Base-by-base conservation (phyloP, 2,113 vertebrate species). In the Muscicapa adusta region DNA sequence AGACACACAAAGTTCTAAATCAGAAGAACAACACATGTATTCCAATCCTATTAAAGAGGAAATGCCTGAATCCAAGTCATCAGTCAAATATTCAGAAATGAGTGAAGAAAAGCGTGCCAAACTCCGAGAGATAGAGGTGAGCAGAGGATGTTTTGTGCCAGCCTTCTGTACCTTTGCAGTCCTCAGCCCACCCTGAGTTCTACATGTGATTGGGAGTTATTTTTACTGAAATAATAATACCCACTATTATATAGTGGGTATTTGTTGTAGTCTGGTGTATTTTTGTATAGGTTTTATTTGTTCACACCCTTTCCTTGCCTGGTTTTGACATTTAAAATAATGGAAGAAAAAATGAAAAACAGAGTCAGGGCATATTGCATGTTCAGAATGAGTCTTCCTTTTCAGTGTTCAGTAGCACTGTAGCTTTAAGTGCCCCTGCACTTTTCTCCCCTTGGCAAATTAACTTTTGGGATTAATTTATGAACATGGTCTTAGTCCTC, bases 51-150 rank as follows among this genome's bases (percentile, higher is more conserved):
- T 98, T 76, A 98, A 98, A 98, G 99, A 99, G 40, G 99, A 99
- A 84, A 98, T 98, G 89, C 89, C 98, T 1, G 99, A 99, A 74
- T 96, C 97, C 18, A 99, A 99, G 84, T 97, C 98, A 22, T 97
- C 98, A 6, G 84, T 98, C 53, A 99, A 99, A 77, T 98, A 98
- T 33, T 99, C 98, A 18, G 99, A 99, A 98, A 99, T 99, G 98
- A 99, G 98, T 73, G 99, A 99, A 96, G 99, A 99, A 91, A 99
- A 99, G 88, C 98, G 99, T 89, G 98, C 98, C 77, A 99, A 99
- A 90, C 99, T 99, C 60, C 93, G 99, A 94, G 99, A 99, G 93
- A 99, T 99, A 60, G 99, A 99, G 98, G 99, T 99, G 88, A 80
- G 95, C 67, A 8, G 40, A 25, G 40, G 54, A 7, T 72, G 8